Percentiles rank a stretch among this genome's conserved stretches.
phyloP scores from a whole-genome alignment of 2,888 invertebrate genomes.

The Tridacna crocea region DNA sequence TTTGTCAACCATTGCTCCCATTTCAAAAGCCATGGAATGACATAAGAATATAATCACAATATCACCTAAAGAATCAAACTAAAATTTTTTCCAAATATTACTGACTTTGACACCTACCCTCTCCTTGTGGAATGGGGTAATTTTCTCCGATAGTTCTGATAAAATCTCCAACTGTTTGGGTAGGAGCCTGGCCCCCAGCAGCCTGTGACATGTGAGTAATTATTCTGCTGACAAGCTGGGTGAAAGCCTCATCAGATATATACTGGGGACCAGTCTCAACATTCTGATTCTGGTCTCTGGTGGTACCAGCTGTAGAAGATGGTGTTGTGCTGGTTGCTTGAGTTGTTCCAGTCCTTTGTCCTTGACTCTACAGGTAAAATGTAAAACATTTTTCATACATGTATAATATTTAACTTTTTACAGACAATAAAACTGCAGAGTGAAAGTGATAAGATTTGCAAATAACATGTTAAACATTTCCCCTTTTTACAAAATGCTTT shows the following conservation, averaged over 20 bases:
- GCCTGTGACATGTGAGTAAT: slow-evolving; percentile 74
- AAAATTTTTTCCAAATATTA: too few relatives aligned
- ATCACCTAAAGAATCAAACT: too few relatives aligned
- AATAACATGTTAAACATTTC: too few relatives aligned
- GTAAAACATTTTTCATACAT: not conserved
- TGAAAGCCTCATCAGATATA: slow-evolving; percentile 77
- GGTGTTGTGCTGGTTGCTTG: slow-evolving; percentile 39
- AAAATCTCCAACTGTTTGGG: slow-evolving; percentile 76
- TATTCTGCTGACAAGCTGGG: slow-evolving; percentile 77
- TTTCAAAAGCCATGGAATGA: too few relatives aligned
- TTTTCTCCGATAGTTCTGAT: slow-evolving; percentile 72
- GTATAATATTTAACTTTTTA: not conserved
- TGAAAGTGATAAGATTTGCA: not conserved
- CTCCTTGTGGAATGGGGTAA: slow-evolving; percentile 72
- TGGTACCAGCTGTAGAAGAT: slow-evolving; percentile 16
- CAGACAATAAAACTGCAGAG: not conserved
- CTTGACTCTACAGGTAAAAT: slow-evolving; percentile 18
- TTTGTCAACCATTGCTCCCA: too few relatives aligned
- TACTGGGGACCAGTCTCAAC: slow-evolving; percentile 25
- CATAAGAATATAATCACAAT: too few relatives aligned
- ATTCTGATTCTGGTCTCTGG: slow-evolving; percentile 35
- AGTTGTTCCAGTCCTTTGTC: slow-evolving; percentile 21
- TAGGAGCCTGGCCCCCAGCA: slow-evolving; percentile 72
- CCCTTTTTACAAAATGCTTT: too few relatives aligned
- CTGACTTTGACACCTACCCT: slow-evolving; percentile 66